phyloP scores from a whole-genome alignment of 2,113 vertebrate species.

The Microcebus tavaratra region DNA sequence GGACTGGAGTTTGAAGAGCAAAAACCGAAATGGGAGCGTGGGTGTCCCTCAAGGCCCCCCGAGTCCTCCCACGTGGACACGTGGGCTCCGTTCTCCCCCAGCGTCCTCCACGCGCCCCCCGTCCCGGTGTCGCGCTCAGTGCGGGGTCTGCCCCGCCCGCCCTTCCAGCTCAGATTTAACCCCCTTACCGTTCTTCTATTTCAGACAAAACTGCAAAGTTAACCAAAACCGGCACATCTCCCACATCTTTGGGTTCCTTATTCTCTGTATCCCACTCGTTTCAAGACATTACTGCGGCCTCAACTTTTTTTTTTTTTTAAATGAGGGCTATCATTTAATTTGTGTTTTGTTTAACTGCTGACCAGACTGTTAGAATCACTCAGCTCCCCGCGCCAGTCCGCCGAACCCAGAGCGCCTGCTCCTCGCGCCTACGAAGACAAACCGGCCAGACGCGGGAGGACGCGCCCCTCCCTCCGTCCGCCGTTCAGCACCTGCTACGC shows the following conservation, averaged over 20 bases:
- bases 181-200: neutral
- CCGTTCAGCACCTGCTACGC: accelerated
- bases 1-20: neutral
- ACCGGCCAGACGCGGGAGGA: accelerated
- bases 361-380: accelerated
- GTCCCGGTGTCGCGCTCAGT: accelerated
- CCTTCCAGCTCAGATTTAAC: neutral
- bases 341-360: neutral
- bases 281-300: neutral
- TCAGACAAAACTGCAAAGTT: neutral
- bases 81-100: accelerated
- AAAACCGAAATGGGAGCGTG: neutral
- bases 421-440: accelerated
- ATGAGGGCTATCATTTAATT: neutral
- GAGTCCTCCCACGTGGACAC: no score
- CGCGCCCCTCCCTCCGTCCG: accelerated
- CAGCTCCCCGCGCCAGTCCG: accelerated
- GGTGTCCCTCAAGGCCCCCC: accelerated
- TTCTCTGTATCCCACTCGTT: accelerated
- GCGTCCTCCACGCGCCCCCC: accelerated
- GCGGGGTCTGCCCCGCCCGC: accelerated
- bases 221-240: neutral
- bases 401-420: neutral
- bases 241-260: neutral
- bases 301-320: neutral